A percentile compares a stretch with the other conserved stretches of the same genome.
phyloP scores from a whole-genome alignment of 2,113 vertebrate genomes.

The Alligator sinensis region DNA sequence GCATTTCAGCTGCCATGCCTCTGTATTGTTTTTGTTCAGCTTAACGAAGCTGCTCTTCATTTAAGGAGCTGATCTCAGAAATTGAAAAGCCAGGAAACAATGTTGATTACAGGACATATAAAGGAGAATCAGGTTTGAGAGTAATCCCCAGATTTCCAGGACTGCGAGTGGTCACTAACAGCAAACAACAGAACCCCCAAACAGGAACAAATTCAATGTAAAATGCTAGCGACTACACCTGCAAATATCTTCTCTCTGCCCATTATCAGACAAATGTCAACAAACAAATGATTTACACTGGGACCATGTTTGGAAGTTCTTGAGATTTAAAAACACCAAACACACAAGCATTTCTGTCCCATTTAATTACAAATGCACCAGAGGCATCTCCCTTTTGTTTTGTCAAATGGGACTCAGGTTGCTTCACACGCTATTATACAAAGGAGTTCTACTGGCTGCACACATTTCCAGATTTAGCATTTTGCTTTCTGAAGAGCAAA shows the following conservation, averaged over 20 bases:
- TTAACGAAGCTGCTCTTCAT: not conserved
- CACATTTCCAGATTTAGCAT: not conserved
- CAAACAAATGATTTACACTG: not conserved
- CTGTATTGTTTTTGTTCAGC: not conserved
- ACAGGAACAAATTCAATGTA: not conserved
- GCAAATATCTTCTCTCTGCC: not conserved
- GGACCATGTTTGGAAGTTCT: not conserved
- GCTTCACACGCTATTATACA: not conserved
- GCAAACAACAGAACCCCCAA: not conserved
- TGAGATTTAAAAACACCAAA: not conserved
- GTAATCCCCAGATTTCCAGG: not conserved
- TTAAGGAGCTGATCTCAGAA: not conserved
- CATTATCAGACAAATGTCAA: not conserved
- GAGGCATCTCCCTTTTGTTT: not conserved
- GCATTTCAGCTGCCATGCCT: accelerated
- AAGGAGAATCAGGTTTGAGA: conserved; percentile 2
- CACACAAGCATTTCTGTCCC: not conserved
- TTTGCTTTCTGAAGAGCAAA: not conserved
- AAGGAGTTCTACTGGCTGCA: not conserved
- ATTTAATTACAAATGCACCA: not conserved
- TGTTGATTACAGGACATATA: not conserved
- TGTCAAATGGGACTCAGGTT: not conserved
- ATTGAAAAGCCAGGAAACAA: not conserved
- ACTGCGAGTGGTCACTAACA: not conserved
- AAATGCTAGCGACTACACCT: not conserved